Percentiles rank a stretch among this genome's conserved stretches.
phyloP scores from a whole-genome alignment of 2,113 vertebrate genomes.

The Lucifuga dentata region DNA sequence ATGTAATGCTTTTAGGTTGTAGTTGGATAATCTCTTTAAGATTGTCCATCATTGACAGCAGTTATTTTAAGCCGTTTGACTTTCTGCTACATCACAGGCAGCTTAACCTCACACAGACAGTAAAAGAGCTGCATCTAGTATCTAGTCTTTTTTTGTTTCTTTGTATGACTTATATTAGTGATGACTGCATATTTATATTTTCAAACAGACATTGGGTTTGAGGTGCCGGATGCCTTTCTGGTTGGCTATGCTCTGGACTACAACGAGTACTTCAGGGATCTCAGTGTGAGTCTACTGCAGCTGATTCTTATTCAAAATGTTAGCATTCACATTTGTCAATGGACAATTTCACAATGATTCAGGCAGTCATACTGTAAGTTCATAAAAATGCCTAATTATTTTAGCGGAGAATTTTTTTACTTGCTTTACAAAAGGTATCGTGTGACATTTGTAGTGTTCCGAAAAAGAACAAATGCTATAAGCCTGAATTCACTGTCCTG shows the following conservation, averaged over 20 bases:
- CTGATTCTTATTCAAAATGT: background rate
- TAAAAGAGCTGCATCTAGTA: too few species aligned
- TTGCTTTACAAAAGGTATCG: too few species aligned
- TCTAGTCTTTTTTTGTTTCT: conserved; percentile 11
- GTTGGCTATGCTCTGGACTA: conserved; percentile 88
- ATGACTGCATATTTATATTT: conserved; percentile 25
- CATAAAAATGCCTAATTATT: too few species aligned
- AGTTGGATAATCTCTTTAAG: conserved; percentile 79
- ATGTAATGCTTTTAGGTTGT: conserved; percentile 78
- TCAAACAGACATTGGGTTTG: conserved; percentile 84
- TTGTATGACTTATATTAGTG: conserved; percentile 6
- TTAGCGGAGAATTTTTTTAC: too few species aligned
- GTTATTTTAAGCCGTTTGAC: conserved; percentile 60
- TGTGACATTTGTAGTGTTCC: too few species aligned
- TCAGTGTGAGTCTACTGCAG: conserved; percentile 80
- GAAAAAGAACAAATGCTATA: too few species aligned
- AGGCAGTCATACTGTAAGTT: too few species aligned
- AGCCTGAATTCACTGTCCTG: background rate
- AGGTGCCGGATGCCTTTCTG: conserved; percentile 86
- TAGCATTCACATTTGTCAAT: background rate
- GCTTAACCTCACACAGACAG: conserved; percentile 21
- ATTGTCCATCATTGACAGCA: conserved; percentile 59
- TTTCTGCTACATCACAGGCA: conserved; percentile 18
- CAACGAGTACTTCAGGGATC: conserved; percentile 88
- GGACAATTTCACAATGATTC: too few species aligned